phyloP scores from a whole-genome alignment of 2,113 vertebrate species.

The Scalopus aquaticus region DNA sequence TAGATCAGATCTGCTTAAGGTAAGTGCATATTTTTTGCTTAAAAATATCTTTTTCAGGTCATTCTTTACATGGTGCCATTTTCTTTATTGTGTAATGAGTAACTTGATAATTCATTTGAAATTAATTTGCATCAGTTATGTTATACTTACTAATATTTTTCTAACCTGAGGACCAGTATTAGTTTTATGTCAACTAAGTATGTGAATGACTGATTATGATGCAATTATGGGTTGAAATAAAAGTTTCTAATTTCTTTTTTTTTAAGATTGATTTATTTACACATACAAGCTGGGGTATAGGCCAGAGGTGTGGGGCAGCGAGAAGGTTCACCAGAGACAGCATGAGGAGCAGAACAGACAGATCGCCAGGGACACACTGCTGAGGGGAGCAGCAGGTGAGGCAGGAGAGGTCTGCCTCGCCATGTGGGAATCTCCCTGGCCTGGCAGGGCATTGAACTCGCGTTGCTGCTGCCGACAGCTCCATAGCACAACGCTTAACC shows the following conservation, averaged over 20 bases:
- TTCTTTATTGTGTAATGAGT: slow-evolving; percentile 18
- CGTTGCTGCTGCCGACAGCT: too few species aligned
- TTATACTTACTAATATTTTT: neutral
- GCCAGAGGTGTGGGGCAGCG: too few species aligned
- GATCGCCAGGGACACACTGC: too few species aligned
- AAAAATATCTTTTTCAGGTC: neutral
- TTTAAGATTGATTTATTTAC: too few species aligned
- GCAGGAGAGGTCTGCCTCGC: too few species aligned
- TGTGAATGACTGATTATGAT: neutral
- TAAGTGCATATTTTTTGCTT: slow-evolving; percentile 53
- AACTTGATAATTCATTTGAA: slow-evolving; percentile 23
- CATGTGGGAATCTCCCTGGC: too few species aligned
- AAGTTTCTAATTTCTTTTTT: neutral
- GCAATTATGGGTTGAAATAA: neutral
- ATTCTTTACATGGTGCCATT: neutral
- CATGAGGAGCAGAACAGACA: too few species aligned
- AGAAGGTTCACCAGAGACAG: too few species aligned
- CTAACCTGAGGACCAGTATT: neutral
- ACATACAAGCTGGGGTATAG: too few species aligned
- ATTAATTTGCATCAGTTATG: neutral
- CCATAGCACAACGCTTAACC: too few species aligned
- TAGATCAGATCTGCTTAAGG: slow-evolving; percentile 74
- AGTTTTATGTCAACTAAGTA: slow-evolving; percentile 27
- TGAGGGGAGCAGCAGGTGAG: too few species aligned
- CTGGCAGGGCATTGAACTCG: too few species aligned